Base-by-base conservation (phyloP, 37 sponge, comb jelly and placozoan genomes). In the Petrosia ficiformis region DNA sequence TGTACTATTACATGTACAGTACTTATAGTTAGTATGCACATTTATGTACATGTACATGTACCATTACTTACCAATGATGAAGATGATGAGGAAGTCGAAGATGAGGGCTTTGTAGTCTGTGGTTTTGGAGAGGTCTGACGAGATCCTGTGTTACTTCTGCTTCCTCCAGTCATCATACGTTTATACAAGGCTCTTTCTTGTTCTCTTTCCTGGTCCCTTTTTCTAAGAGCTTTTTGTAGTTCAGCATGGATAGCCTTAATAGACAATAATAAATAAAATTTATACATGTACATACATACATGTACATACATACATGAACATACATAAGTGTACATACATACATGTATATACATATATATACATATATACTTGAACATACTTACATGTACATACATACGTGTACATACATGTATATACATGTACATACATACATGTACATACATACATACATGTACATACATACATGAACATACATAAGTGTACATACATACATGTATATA, bases 271-370 rank as follows among this genome's bases (percentile, higher is more conserved):
- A 64, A 19, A 64, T 8, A 22, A 11, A n/a, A n/a, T n/a, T n/a
- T n/a, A 19, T 16, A 48, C 54, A 48, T 16, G 10, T 16, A 48
- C 54, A 48, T 16, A 19, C 54, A 48, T 16, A 48, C 54, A 48
- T 16, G 24, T 28, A 64, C 66, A 64, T 28, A 64, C 66, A 64
- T 28, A 64, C 66, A 64, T n/a, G n/a, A n/a, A n/a, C n/a, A n/a
- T n/a, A n/a, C n/a, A n/a, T n/a, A n/a, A n/a, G n/a, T n/a, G n/a
- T n/a, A n/a, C n/a, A n/a, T n/a, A n/a, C n/a, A n/a, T n/a, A n/a
- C n/a, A n/a, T n/a, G n/a, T n/a, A n/a, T n/a, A n/a, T n/a, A n/a
- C n/a, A n/a, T n/a, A n/a, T n/a, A n/a, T n/a, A n/a, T n/a, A n/a
- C n/a, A n/a, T n/a, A n/a, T n/a, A n/a, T n/a, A n/a, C n/a, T n/a